Conservation (phyloP, 2,888 invertebrate species). For the Chymomyza procnemis region DNA sequence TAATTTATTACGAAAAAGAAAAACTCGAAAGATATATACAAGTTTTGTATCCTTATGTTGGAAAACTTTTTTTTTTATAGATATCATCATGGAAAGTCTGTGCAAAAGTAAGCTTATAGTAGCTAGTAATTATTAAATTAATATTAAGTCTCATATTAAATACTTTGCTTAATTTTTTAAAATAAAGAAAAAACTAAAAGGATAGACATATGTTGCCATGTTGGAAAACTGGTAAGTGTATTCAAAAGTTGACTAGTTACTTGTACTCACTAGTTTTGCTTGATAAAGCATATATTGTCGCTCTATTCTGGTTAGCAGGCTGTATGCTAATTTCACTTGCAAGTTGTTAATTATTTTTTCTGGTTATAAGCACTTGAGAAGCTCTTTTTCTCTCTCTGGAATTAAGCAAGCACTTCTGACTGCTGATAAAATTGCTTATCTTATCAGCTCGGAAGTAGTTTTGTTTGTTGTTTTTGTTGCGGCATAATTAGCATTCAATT, state of each 20-base stretch:
- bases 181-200: no score
- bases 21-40: no score
- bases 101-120: no score
- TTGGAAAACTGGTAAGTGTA: not conserved
- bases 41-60: no score
- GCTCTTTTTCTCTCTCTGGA: no score
- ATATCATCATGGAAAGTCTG: no score
- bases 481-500: constrained; percentile 47
- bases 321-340: constrained; percentile 25
- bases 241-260: not conserved
- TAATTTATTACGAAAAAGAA: no score
- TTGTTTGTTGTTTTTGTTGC: not conserved
- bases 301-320: not conserved
- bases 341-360: constrained; percentile 17
- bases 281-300: not conserved
- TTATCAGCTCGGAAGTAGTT: not conserved
- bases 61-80: no score
- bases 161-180: no score
- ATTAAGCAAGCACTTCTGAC: not conserved
- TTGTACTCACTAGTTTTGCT: not conserved
- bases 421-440: not conserved
- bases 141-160: no score
- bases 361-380: constrained; percentile 37
- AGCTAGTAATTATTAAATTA: no score
- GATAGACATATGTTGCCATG: no score